Evolutionary conservation across 1,140 invertebrate species (phyloP), one percentile per base, ranked within the genome.

Genomic region (Berghia stephanieae): DNA sequence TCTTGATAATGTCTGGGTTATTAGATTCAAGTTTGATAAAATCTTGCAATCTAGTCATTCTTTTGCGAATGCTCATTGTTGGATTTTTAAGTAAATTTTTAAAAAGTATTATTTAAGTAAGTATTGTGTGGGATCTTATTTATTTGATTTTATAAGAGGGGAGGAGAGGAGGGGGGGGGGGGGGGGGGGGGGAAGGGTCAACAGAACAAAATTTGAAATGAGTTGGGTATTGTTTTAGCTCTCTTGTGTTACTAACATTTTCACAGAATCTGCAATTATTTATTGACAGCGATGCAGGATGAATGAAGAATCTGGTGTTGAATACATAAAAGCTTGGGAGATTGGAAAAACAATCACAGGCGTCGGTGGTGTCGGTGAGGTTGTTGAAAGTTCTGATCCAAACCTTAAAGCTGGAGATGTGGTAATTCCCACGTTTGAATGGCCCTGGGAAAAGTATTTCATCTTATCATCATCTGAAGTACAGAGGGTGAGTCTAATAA

Each of bases 281-380:
- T 72, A 36, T 63, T 80, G 63, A n/a, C 79, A 88, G 87, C 77
- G 87, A 73, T 88, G 85, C 78, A 60, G 83, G 16, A 83, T 88
- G 83, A 88, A 88, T 81, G 81, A 82, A 34, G 81, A 81, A 49
- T 82, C 83, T 49, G 86, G 86, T 38, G 86, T 86, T 0, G 78
- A 86, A 5, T 88, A 88, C 77, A 78, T 87, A 68, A 75, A 69
- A 49, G 71, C 84, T 24, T 86, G 82, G 79, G 42, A 78, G 46
- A 46, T 85, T 18, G 84, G 83, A 21, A 79, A 86, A 24, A 78
- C 80, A 1, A 75, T 87, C 18, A 66, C 76, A 40, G 86, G 87
- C 4, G 76, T 86, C 42, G 81, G 83, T 60, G 87, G 86, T 13
- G 78, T 87, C 38, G 87, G 87, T 24, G 66, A 77, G n/a, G 79